These are phyloP conservation scores for Epizoanthus ramosus DNA, from an alignment of 92 coral and sea anemone species.

Conservation along the genomic window DNA sequence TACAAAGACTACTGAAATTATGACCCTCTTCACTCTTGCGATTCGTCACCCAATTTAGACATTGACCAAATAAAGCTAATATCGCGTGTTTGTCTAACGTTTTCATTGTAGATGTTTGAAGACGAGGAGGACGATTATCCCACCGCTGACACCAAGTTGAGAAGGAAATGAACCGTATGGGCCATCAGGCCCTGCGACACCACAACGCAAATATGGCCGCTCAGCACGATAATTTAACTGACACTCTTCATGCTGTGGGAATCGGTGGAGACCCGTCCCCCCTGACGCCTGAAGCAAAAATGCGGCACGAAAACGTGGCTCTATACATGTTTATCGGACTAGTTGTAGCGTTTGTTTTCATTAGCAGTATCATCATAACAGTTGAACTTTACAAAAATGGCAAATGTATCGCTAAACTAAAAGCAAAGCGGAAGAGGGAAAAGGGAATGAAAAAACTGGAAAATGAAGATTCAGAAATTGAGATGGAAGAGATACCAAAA, in stretches of 20 bases:
- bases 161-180: slow-evolving; percentile 23
- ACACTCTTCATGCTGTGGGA: slow-evolving; percentile 64
- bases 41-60: too few species aligned
- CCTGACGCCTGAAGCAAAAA: slow-evolving; percentile 80
- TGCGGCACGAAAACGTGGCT: slow-evolving; percentile 91
- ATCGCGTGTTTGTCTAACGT: neutral
- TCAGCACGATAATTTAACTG: slow-evolving; percentile 64
- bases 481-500: slow-evolving; percentile 61
- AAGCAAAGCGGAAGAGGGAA: slow-evolving; percentile 58
- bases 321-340: slow-evolving; percentile 98
- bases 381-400: slow-evolving; percentile 95
- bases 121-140: slow-evolving; percentile 13
- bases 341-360: slow-evolving; percentile 90
- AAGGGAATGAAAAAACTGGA: slow-evolving; percentile 54
- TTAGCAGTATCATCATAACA: slow-evolving; percentile 82
- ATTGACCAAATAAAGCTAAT: too few species aligned
- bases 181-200: slow-evolving; percentile 10
- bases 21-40: too few species aligned
- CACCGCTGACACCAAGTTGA: neutral
- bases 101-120: slow-evolving; percentile 8
- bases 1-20: too few species aligned
- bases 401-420: slow-evolving; percentile 63
- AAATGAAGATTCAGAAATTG: slow-evolving; percentile 66
- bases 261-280: slow-evolving; percentile 58
- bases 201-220: slow-evolving; percentile 18